A percentile compares a stretch with the other conserved stretches of the same genome.
Evolutionary conservation across 2,888 invertebrate species (phyloP).

Genomic region (Helleia helle): DNA sequence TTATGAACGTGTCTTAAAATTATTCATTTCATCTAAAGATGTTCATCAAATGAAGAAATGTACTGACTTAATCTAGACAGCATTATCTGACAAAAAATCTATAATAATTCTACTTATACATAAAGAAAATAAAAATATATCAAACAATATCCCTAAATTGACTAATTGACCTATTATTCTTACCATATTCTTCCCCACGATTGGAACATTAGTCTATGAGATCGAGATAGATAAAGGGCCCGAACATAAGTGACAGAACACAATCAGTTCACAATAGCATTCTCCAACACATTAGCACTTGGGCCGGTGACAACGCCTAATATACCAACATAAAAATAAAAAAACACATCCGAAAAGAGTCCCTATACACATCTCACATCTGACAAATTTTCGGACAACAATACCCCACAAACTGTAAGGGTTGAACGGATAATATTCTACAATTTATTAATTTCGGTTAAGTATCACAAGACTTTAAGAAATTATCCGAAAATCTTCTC

Average conservation of each 20-base stretch:
- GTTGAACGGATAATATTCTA: constrained; percentile 54
- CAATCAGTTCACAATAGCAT: constrained; percentile 3
- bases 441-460: constrained; percentile 25
- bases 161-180: constrained; percentile 1
- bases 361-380: constrained; percentile 56
- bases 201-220: constrained; percentile 6
- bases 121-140: too few species aligned
- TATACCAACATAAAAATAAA: constrained; percentile 40
- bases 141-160: too few species aligned
- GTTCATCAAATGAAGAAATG: too few species aligned
- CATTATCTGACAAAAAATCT: too few species aligned
- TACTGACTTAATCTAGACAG: too few species aligned
- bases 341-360: constrained; percentile 26
- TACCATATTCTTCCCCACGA: not conserved
- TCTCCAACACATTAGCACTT: constrained; percentile 20
- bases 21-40: too few species aligned
- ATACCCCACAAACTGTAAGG: constrained; percentile 51
- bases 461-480: constrained; percentile 10
- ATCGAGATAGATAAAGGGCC: constrained; percentile 7
- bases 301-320: constrained; percentile 49
- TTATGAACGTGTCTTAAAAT: too few species aligned
- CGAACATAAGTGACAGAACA: constrained; percentile 8
- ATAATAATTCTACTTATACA: too few species aligned
- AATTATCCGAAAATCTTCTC: constrained; percentile 22
- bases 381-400: constrained; percentile 68